Evolutionary conservation across 2,797 vertebrate species (phyloP).

Genomic region (Tokudaia muenninki): DNA sequence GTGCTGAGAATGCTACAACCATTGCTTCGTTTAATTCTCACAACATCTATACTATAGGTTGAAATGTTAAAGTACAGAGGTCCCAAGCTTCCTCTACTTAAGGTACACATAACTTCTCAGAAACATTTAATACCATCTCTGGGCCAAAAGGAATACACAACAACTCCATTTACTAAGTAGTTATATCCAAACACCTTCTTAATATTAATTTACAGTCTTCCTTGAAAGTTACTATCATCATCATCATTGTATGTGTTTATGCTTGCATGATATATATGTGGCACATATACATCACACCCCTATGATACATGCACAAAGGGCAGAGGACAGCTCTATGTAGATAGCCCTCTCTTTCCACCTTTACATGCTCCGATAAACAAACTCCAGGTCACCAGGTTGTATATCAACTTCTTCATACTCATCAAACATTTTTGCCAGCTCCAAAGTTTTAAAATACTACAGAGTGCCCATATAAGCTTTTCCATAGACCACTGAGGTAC

Average conservation of each 20-base stretch:
- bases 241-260: neutral
- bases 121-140: neutral
- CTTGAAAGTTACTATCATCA: neutral
- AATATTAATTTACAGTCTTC: neutral
- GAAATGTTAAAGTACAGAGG: neutral
- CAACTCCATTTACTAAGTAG: neutral
- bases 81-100: neutral
- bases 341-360: neutral
- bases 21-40: neutral
- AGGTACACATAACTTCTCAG: neutral
- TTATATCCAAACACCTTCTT: neutral
- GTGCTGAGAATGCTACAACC: neutral
- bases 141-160: neutral
- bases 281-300: neutral
- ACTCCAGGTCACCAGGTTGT: neutral
- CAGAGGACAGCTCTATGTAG: neutral
- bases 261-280: neutral
- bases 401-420: neutral
- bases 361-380: neutral
- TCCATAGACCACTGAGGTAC: neutral
- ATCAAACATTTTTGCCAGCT: neutral
- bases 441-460: neutral
- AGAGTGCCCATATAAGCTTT: neutral
- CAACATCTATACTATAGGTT: no score
- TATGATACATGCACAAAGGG: neutral